phyloP scores from a whole-genome alignment of 1,140 invertebrate genomes.

The Conus ventricosus region DNA sequence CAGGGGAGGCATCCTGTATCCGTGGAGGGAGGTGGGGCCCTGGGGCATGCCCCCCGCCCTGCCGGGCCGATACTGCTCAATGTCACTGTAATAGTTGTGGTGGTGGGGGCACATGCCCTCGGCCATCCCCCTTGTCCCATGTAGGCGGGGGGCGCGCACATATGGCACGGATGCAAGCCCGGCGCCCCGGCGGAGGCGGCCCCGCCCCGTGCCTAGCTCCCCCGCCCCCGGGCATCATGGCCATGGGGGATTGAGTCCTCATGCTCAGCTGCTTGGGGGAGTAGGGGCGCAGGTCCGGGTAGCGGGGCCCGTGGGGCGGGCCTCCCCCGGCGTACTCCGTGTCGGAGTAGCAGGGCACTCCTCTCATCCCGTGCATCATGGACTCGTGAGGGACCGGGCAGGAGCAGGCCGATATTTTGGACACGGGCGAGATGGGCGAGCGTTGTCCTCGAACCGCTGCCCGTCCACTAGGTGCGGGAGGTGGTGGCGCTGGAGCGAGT shows the following conservation, averaged over 20 bases:
- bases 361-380: slow-evolving; percentile 51
- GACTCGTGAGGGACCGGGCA: slow-evolving; percentile 65
- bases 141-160: slow-evolving; percentile 33
- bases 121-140: slow-evolving; percentile 21
- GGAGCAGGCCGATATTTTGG: slow-evolving; percentile 69
- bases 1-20: slow-evolving; percentile 48
- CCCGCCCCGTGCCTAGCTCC: background rate
- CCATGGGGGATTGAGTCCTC: slow-evolving; percentile 36
- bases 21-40: slow-evolving; percentile 45
- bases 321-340: slow-evolving; percentile 55
- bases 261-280: slow-evolving; percentile 59
- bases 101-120: slow-evolving; percentile 30
- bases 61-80: slow-evolving; percentile 9
- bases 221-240: background rate
- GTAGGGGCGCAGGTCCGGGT: slow-evolving; percentile 48
- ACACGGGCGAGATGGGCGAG: slow-evolving; percentile 66
- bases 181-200: slow-evolving; percentile 8
- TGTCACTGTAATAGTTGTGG: slow-evolving; percentile 38
- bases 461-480: slow-evolving; percentile 30
- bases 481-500: slow-evolving; percentile 45
- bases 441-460: slow-evolving; percentile 49
- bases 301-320: slow-evolving; percentile 31
- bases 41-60: background rate
- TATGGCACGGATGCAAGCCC: slow-evolving; percentile 20
- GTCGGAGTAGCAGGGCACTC: slow-evolving; percentile 67